Percentiles rank a stretch among this genome's conserved stretches.
These are phyloP conservation scores for Alentia gelatinosa DNA, from an alignment of 2,888 invertebrate species.

Conservation along the genomic window DNA sequence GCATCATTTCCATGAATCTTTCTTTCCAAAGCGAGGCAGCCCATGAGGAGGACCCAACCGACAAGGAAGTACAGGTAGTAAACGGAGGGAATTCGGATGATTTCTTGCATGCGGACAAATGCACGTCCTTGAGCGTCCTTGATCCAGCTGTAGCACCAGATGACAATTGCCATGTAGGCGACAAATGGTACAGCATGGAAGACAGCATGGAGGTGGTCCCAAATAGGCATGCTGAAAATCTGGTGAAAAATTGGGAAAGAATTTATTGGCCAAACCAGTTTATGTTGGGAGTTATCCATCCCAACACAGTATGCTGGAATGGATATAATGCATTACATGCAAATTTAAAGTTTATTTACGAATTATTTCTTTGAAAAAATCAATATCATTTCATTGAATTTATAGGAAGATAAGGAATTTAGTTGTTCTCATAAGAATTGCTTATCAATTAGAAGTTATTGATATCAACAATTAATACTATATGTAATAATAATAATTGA, in stretches of 20 bases:
- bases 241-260: slow-evolving; percentile 24
- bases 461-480: no score
- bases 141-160: slow-evolving; percentile 64
- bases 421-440: no score
- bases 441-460: no score
- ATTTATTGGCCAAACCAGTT: no score
- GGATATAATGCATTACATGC: no score
- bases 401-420: no score
- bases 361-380: no score
- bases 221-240: slow-evolving; percentile 63
- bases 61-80: slow-evolving; percentile 58
- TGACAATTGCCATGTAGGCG: slow-evolving; percentile 56
- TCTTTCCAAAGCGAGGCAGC: not conserved
- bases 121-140: slow-evolving; percentile 61
- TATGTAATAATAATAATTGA: no score
- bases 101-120: slow-evolving; percentile 62
- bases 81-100: slow-evolving; percentile 63
- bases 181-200: slow-evolving; percentile 59
- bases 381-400: no score
- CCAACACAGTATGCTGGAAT: no score
- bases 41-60: slow-evolving; percentile 36
- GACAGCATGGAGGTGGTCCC: slow-evolving; percentile 60
- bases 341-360: no score
- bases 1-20: not conserved
- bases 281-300: no score